Evolutionary conservation across 1,140 invertebrate species (phyloP).

Genomic region (Luehdorfia chinensis): DNA sequence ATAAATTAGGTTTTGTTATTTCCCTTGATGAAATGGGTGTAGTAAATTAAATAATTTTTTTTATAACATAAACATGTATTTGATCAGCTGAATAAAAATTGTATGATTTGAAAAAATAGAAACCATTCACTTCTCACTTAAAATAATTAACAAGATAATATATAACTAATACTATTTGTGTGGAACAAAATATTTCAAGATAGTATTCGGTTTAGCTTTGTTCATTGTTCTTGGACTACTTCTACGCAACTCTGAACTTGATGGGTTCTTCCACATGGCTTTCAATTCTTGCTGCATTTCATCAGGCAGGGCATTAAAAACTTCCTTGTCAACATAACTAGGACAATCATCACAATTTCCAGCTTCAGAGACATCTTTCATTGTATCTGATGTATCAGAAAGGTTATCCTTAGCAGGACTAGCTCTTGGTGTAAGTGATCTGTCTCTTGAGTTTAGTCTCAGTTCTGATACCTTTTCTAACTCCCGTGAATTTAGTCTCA

Average conservation of each 20-base stretch:
- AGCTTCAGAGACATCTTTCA: slow-evolving; percentile 53
- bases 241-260: slow-evolving; percentile 54
- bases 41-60: slow-evolving; percentile 36
- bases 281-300: slow-evolving; percentile 81
- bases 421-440: slow-evolving; percentile 67
- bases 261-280: slow-evolving; percentile 78
- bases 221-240: slow-evolving; percentile 69
- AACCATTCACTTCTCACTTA: slow-evolving; percentile 76
- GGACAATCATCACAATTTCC: slow-evolving; percentile 70
- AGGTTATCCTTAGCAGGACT: slow-evolving; percentile 66
- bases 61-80: slow-evolving; percentile 76
- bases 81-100: slow-evolving; percentile 75
- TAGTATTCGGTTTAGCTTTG: slow-evolving; percentile 75
- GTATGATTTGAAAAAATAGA: slow-evolving; percentile 77
- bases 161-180: slow-evolving; percentile 78
- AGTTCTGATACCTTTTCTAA: slow-evolving; percentile 72
- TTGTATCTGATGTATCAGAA: slow-evolving; percentile 60
- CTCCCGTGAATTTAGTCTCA: slow-evolving; percentile 78
- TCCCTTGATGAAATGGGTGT: slow-evolving; percentile 18
- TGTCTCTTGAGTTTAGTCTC: slow-evolving; percentile 69
- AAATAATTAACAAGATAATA: slow-evolving; percentile 72
- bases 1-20: slow-evolving; percentile 36
- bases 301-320: slow-evolving; percentile 79
- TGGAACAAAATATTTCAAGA: slow-evolving; percentile 81
- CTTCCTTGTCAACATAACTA: slow-evolving; percentile 79